Base-by-base conservation (phyloP, 2,797 vertebrate genomes). In the Danio jaintianensis region DNA sequence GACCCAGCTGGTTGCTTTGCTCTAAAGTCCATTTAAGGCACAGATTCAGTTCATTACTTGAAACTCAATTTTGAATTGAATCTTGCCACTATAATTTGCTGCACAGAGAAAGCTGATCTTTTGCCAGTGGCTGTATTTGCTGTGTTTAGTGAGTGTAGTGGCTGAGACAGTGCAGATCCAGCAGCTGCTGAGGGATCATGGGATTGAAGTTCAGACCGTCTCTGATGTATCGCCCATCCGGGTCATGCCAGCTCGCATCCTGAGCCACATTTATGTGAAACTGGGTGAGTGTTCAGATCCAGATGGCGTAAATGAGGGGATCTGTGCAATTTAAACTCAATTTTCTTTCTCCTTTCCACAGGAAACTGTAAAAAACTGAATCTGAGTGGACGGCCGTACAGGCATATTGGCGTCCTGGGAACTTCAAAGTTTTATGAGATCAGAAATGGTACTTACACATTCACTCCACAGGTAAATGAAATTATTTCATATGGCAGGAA, bases 341-440 rank as follows among this genome's bases (percentile, higher is more conserved):
- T 48, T 22, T 48, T 13, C 71, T 80, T 48, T 78, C 63, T 61
- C 52, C 38, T 86, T 84, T 61, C 45, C 7, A 55, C 85, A 99
- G 98, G 98, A 29, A 93, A 94, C 84, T 95, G 95, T 86, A 97
- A 94, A 90, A 97, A 92, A 50, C 93, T 99, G 92, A 95, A 93
- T 86, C 86, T 99, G 88, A 97, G 96, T 20, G 98, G 98, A 9
- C 92, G 98, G 47, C 98, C 97, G 0, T 96, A 99, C 90, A 91
- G 96, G 72, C 98, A 98, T 89, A 99, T 99, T 2, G 97, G 98
- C 16, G 96, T 99, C 71, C 90, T 99, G 63, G 97, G 98, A 88
- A 99, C 98, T 15, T 99, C 98, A 36, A 99, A 99, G 88, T 94
- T 99, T 73, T 99, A 99, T 0, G 88, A 95, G 89, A 97, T 99